Percentiles rank a stretch among this genome's conserved stretches.
phyloP scores from a whole-genome alignment of 2,888 invertebrate species.

The Leptothorax acervorum region DNA sequence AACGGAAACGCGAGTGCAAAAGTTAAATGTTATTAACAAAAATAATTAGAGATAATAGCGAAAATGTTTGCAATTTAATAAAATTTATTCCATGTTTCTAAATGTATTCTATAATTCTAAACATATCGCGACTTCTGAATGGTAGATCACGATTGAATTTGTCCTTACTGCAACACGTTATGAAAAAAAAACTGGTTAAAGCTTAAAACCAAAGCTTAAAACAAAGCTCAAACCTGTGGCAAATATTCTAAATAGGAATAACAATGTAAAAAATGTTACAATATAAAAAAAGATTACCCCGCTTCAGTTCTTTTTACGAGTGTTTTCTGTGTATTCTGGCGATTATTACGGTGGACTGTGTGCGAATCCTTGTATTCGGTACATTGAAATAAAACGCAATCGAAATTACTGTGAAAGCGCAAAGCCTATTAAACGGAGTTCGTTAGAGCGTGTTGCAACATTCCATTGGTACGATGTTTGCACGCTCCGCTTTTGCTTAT shows the following conservation, averaged over 20 bases:
- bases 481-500: not conserved
- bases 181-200: not conserved
- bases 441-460: conserved; percentile 25
- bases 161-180: not conserved
- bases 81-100: not conserved
- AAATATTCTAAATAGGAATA: conserved; percentile 1
- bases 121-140: not conserved
- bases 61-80: not conserved
- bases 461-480: conserved; percentile 22
- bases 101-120: not conserved
- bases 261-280: conserved; percentile 2
- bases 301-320: not conserved
- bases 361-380: conserved; percentile 12
- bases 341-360: not conserved
- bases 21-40: not conserved
- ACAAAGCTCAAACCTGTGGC: not conserved
- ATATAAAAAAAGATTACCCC: not conserved
- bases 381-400: conserved; percentile 31
- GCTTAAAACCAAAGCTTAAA: not conserved
- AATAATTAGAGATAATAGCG: not conserved
- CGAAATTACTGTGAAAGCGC: conserved; percentile 45
- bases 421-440: conserved; percentile 39
- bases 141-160: not conserved
- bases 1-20: not conserved
- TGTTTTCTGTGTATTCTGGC: not conserved